Evolutionary conservation across 2,113 vertebrate genomes (phyloP).

Genomic region (Sula dactylatra): DNA sequence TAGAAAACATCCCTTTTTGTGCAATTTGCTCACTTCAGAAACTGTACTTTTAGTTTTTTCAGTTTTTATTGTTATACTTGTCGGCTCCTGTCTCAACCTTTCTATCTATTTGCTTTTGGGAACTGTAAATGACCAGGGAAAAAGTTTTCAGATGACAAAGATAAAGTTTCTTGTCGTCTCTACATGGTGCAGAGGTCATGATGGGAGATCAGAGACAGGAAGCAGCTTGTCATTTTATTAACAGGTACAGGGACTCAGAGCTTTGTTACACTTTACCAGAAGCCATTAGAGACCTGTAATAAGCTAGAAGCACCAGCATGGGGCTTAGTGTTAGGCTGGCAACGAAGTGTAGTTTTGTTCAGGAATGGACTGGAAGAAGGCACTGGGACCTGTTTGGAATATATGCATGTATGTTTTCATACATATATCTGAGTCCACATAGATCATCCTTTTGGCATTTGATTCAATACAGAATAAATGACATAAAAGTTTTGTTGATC

Average conservation of each 20-base stretch:
- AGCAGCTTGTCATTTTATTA: constrained; percentile 30
- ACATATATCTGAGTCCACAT: neutral
- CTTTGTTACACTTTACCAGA: constrained; percentile 16
- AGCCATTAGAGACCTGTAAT: constrained; percentile 23
- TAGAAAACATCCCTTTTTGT: neutral
- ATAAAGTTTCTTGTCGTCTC: constrained; percentile 24
- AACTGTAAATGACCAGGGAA: neutral
- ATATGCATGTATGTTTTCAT: neutral
- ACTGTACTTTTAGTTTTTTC: too few relatives aligned
- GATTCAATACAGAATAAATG: neutral
- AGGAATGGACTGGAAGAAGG: neutral
- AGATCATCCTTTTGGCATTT: neutral
- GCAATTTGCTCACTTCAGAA: neutral
- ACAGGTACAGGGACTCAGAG: neutral
- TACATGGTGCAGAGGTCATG: neutral
- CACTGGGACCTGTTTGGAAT: neutral
- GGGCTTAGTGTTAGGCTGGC: neutral
- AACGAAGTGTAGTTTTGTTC: neutral
- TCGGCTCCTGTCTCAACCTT: neutral
- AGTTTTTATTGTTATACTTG: neutral
- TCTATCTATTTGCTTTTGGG: neutral
- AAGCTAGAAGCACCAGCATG: neutral
- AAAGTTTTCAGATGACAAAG: constrained; percentile 8
- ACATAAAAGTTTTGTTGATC: neutral
- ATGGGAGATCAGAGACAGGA: constrained; percentile 44